Evolutionary conservation across 1,140 invertebrate genomes (phyloP), one percentile per base, ranked within the genome.

Genomic region (Hyles euphorbiae): DNA sequence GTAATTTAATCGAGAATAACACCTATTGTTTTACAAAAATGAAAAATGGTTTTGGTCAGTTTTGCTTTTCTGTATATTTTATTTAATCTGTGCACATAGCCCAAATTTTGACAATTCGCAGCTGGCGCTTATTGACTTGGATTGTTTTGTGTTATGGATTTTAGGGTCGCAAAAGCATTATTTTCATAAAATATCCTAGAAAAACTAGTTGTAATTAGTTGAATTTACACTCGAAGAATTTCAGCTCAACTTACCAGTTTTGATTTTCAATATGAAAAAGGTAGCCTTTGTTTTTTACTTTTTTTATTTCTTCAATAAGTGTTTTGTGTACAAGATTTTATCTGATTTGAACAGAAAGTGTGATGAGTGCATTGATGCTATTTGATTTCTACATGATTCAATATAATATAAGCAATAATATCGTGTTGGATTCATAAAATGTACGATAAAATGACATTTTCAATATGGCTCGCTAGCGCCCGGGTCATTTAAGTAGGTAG

Each of bases 81-180:
- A 40, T 49, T 61, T 68, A 51, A 58, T 56, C 53, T 60, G 54
- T 53, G n/a, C 48, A 50, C 32, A 33, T 49, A 56, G 48, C 53
- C 47, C 44, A 53, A 57, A 61, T 66, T 78, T 83, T 86, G 81
- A 86, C 83, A 77, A 72, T 72, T 84, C 72, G 81, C 83, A 87
- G 81, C 80, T 86, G 80, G 72, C 60, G 59, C 63, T 64, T 56
- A 67, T 64, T 61, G 60, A 66, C 62, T 61, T 55, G 81, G 83
- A 72, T 76, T 68, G 74, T 71, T 82, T 82, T 75, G 74, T 69
- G 76, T 68, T 72, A 67, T 72, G 54, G 64, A 68, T 67, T 67
- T 70, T 68, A 66, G 53, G 63, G 66, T 69, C 71, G 58, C 53
- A 56, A 53, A 63, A 57, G 40, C 50, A n/a, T 40, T 5, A 2